Base-by-base conservation (phyloP, 2,113 vertebrate species). In the Chloropsis cyanopogon region DNA sequence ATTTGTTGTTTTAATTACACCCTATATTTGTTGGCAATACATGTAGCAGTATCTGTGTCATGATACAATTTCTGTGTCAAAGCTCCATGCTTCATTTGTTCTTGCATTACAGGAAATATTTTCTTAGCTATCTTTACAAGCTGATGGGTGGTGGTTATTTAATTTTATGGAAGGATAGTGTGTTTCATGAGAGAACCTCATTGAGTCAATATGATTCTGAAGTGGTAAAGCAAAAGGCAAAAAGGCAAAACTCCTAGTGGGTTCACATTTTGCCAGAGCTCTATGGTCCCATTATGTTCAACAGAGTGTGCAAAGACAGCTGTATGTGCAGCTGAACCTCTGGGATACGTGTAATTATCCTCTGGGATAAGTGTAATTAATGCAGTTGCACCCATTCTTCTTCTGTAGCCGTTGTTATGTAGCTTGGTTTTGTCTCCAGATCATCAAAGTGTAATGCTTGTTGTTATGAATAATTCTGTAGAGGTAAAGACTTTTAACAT, bases 401-500 rank as follows among this genome's bases (percentile, higher is more conserved):
- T 90, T 86, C 56, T 90, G 25, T 57, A 81, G 57, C 46, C 28
- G 11, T 47, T 88, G 29, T 93, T 57, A 14, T 2, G 17, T 61
- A 35, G 12, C n/a, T 56, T 54, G 25, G 0, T 64, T 95, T 73
- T 88, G 68, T 75, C 57, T 90, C 72, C 57, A 53, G 28, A 68
- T 73, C 49, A 83, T 80, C 61, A 44, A 80, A 90, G 65, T 31
- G 20, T 31, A 41, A 35, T 83, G 23, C 41, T 37, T 75, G 64
- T 39, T 80, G 75, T 56, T 71, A 68, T 90, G 82, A 97, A 76
- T 94, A 92, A 95, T 86, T 88, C 76, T 75, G 52, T 20, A 46
- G 57, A 71, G 44, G 78, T 83, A 60, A n/a, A 90, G 80, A 60
- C 56, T 84, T 92, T 35, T 5, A 83, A 86, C 71, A 88, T 78